phyloP scores from a whole-genome alignment of 1,140 invertebrate genomes.

The Leptopilina boulardi region DNA sequence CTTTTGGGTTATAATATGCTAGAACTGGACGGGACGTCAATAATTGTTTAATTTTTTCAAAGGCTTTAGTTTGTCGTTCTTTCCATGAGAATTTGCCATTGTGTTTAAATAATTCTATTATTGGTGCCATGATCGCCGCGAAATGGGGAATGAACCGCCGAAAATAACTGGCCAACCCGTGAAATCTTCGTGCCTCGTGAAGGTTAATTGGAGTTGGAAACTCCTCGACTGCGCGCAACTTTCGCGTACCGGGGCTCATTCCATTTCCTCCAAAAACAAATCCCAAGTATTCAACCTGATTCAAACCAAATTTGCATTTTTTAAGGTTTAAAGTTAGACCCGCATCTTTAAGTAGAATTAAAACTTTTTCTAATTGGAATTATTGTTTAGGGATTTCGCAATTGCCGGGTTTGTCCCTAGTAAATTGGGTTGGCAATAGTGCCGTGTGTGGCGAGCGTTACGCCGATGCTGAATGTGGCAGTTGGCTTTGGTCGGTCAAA shows the following conservation, averaged over 20 bases:
- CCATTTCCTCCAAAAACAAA: too few species aligned
- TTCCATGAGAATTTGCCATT: conserved; percentile 49
- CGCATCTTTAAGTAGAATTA: too few species aligned
- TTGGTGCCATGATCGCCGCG: conserved; percentile 46
- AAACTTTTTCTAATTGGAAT: too few species aligned
- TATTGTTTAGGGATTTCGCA: too few species aligned
- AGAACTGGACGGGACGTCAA: conserved; percentile 55
- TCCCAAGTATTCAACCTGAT: too few species aligned
- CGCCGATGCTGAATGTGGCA: too few species aligned
- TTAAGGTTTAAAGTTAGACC: too few species aligned
- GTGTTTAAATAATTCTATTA: conserved; percentile 47
- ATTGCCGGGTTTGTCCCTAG: too few species aligned
- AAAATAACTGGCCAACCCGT: conserved; percentile 59
- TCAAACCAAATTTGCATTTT: too few species aligned
- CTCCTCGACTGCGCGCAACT: conserved; percentile 57
- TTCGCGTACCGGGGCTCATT: conserved; percentile 24
- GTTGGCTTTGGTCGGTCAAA: too few species aligned
- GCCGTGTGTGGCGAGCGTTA: too few species aligned
- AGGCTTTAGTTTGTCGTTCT: conserved; percentile 45
- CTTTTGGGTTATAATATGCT: conserved; percentile 60
- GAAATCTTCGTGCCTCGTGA: conserved; percentile 63
- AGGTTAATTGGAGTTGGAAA: conserved; percentile 56
- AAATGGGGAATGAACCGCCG: conserved; percentile 53
- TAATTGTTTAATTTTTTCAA: conserved; percentile 49
- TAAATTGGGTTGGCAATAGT: too few species aligned